Evolutionary conservation across 2,797 vertebrate species (phyloP).

Genomic region (Meriones psammophilus): DNA sequence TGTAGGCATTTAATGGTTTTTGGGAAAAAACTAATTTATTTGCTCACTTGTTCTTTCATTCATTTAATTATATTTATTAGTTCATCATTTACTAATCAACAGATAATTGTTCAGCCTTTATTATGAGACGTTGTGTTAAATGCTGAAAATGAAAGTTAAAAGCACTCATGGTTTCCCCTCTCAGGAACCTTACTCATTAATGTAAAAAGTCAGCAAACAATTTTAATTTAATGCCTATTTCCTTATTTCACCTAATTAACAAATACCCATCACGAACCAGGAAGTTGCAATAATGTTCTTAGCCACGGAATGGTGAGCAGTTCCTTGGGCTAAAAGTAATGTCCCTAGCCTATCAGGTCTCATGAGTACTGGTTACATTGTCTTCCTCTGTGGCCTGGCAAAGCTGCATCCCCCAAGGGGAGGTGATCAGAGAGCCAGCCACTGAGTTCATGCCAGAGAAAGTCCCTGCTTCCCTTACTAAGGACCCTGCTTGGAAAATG

Average conservation of each 20-base stretch:
- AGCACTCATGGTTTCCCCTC: background rate
- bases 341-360: too few species aligned
- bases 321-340: background rate
- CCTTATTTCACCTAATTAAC: background rate
- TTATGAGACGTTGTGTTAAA: conserved; percentile 22
- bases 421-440: too few species aligned
- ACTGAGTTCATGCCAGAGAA: too few species aligned
- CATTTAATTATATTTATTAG: background rate
- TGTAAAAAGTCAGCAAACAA: background rate
- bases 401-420: too few species aligned
- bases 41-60: background rate
- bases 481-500: too few species aligned
- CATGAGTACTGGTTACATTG: too few species aligned
- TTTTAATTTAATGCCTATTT: conserved; percentile 1
- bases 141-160: conserved; percentile 40
- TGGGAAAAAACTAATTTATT: conserved; percentile 21
- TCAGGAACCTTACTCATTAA: conserved; percentile 14
- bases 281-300: background rate
- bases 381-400: too few species aligned
- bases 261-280: background rate
- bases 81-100: background rate
- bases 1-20: background rate
- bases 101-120: conserved; percentile 29
- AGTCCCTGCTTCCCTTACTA: too few species aligned
- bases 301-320: background rate